These are phyloP conservation scores for Scophthalmus maximus DNA, from an alignment of 2,113 vertebrate species.

Conservation along the genomic window DNA sequence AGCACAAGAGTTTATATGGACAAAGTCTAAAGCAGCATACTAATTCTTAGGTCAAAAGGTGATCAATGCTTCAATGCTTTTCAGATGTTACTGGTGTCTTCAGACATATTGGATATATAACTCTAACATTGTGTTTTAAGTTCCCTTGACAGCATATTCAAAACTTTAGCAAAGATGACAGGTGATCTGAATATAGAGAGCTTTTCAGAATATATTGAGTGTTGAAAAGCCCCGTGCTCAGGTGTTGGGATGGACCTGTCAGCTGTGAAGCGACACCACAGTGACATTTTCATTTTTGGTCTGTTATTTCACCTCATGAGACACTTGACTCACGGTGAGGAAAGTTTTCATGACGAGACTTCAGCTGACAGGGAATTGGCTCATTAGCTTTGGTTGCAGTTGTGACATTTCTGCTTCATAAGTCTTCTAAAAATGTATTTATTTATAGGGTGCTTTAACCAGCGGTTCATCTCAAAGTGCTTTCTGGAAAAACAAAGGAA, in stretches of 20 bases:
- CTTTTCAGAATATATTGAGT: slow-evolving; percentile 38
- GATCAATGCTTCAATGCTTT: not conserved
- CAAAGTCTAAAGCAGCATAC: not conserved
- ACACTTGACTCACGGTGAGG: slow-evolving; percentile 61
- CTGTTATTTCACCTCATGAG: slow-evolving; percentile 54
- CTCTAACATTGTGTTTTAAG: slow-evolving; percentile 4
- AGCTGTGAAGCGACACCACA: slow-evolving; percentile 56
- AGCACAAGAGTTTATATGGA: not conserved
- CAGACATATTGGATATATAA: slow-evolving; percentile 5
- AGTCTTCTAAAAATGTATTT: slow-evolving; percentile 54
- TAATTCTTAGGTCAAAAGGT: not conserved
- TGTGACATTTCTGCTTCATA: slow-evolving; percentile 57
- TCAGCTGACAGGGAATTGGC: slow-evolving; percentile 52
- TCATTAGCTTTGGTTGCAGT: slow-evolving; percentile 67
- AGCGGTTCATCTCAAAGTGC: slow-evolving; percentile 41
- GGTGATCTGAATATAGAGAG: slow-evolving; percentile 21
- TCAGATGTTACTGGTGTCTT: not conserved
- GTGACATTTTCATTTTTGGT: slow-evolving; percentile 69
- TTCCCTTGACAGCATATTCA: slow-evolving; percentile 42
- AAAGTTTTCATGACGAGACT: slow-evolving; percentile 49
- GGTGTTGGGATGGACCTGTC: slow-evolving; percentile 58
- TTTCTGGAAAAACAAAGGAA: slow-evolving; percentile 31
- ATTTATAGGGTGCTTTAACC: slow-evolving; percentile 52
- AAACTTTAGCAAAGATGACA: slow-evolving; percentile 47
- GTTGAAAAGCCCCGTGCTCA: slow-evolving; percentile 43